A percentile compares a stretch with the other conserved stretches of the same genome.
Evolutionary conservation across 2,113 vertebrate species (phyloP).

Genomic region (Nesogale talazaci): DNA sequence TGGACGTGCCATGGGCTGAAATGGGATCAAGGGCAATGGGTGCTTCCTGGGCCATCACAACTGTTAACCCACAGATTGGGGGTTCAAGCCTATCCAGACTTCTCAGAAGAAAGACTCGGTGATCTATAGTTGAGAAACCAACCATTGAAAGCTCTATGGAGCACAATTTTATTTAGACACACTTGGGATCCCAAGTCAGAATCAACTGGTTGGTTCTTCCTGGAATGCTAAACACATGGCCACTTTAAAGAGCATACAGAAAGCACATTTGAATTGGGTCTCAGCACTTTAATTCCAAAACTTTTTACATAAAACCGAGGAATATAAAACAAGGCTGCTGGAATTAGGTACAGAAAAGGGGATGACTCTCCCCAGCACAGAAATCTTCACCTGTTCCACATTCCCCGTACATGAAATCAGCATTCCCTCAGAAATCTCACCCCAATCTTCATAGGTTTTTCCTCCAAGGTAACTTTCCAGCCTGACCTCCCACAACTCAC

Average conservation of each 20-base stretch:
- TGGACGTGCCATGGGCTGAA: not conserved
- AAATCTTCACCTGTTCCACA: not conserved
- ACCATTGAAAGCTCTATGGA: not conserved
- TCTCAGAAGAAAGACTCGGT: not conserved
- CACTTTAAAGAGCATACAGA: not conserved
- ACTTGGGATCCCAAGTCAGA: not conserved
- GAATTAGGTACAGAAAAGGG: not conserved
- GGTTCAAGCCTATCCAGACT: not conserved
- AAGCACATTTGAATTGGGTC: not conserved
- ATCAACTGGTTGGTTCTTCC: not conserved
- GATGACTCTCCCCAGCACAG: not conserved
- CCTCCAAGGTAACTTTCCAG: not conserved
- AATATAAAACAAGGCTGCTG: not conserved
- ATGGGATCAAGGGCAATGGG: not conserved
- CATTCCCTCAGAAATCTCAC: not conserved
- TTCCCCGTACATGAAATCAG: not conserved
- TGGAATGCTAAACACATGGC: not conserved
- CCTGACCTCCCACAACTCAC: not conserved
- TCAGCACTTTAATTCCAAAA: not conserved
- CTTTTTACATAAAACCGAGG: slow-evolving; percentile 34
- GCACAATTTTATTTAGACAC: not conserved
- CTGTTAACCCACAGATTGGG: not conserved
- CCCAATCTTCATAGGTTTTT: not conserved
- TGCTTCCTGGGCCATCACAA: not conserved
- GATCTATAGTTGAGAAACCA: not conserved